These are phyloP conservation scores for Euura lappo DNA, from an alignment of 1,140 invertebrate genomes.

Conservation along the genomic window DNA sequence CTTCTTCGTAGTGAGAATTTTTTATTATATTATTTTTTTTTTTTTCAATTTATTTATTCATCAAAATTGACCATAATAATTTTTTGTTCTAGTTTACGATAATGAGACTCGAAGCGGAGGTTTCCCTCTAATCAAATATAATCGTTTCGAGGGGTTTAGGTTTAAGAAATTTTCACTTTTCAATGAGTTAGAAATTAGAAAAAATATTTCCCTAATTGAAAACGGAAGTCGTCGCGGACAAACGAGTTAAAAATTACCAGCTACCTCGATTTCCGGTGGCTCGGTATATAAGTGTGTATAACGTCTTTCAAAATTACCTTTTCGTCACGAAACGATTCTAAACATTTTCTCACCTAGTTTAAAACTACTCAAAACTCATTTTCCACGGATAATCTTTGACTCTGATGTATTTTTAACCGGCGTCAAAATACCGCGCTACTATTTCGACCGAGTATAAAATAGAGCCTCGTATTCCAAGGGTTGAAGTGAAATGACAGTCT, in stretches of 20 bases:
- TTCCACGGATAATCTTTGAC: neutral
- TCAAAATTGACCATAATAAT: too few relatives aligned
- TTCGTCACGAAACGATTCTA: neutral
- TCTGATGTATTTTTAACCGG: conserved; percentile 7
- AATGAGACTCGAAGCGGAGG: neutral
- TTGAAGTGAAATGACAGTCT: neutral
- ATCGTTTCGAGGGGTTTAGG: neutral
- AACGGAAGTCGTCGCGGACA: conserved; percentile 21
- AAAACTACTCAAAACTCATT: neutral
- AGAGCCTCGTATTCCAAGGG: neutral
- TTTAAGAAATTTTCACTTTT: neutral
- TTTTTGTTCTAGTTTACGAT: too few relatives aligned
- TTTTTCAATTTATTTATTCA: too few relatives aligned
- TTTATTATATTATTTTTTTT: too few relatives aligned
- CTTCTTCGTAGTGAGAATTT: too few relatives aligned
- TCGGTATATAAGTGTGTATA: neutral
- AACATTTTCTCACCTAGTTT: conserved; percentile 7
- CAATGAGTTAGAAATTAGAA: conserved; percentile 12
- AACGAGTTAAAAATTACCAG: conserved; percentile 11
- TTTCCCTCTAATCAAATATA: neutral
- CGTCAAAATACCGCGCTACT: neutral
- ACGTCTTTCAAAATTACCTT: conserved; percentile 5
- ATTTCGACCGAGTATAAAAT: neutral
- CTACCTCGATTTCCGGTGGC: neutral
- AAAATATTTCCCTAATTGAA: conserved; percentile 15